Evolutionary conservation across 2,113 vertebrate genomes (phyloP).

Genomic region (Alligator mississippiensis): DNA sequence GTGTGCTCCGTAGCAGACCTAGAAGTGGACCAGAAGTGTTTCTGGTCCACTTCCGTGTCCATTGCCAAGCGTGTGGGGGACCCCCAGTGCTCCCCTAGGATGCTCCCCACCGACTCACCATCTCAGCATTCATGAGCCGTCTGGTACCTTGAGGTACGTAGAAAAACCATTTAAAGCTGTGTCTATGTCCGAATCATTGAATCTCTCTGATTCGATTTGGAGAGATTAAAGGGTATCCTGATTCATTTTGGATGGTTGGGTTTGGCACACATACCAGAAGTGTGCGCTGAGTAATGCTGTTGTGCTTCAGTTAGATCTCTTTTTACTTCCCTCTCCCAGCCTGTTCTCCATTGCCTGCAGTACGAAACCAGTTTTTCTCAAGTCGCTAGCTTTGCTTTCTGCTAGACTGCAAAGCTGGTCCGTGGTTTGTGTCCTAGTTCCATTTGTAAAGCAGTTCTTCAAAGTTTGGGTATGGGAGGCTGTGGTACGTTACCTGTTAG

Average conservation of each 20-base stretch:
- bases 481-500: background rate
- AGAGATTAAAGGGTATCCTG: no score
- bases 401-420: background rate
- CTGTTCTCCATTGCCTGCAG: background rate
- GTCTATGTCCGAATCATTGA: no score
- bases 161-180: no score
- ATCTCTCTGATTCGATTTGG: no score
- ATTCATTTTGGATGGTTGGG: background rate
- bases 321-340: background rate
- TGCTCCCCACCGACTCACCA: no score
- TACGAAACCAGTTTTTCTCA: background rate
- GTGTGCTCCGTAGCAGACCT: no score
- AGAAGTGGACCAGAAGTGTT: no score
- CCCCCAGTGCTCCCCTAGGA: no score
- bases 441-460: fast-evolving
- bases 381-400: background rate
- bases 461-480: background rate
- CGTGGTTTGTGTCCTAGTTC: background rate
- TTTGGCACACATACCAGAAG: background rate
- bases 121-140: no score
- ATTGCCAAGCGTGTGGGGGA: no score
- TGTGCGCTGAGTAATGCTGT: background rate
- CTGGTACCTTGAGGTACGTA: no score
- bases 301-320: background rate
- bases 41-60: no score